Percentiles rank a stretch among this genome's conserved stretches.
These are phyloP conservation scores for Heliconius congener DNA, from an alignment of 1,140 invertebrate species.

Conservation along the genomic window DNA sequence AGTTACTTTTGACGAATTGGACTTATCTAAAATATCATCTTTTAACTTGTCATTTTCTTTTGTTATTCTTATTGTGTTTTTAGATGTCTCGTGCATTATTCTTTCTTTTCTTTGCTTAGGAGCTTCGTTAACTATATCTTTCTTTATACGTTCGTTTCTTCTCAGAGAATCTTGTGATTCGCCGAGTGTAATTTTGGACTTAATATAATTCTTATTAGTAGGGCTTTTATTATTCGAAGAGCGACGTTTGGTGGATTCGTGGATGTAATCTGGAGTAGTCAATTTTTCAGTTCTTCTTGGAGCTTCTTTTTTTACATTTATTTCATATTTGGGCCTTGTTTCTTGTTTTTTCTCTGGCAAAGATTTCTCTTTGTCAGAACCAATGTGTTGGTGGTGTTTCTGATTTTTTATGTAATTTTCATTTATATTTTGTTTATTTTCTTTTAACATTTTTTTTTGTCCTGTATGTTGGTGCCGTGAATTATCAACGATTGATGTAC, in stretches of 20 bases:
- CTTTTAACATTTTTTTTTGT: conserved; percentile 14
- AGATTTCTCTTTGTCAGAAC: neutral
- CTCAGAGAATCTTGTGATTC: neutral
- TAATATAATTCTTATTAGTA: conserved; percentile 8
- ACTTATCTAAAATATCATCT: neutral
- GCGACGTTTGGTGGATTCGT: conserved; percentile 4
- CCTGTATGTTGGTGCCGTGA: neutral
- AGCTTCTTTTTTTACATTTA: conserved; percentile 16
- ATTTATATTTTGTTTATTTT: conserved; percentile 20
- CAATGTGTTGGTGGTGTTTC: neutral
- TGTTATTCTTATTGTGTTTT: conserved; percentile 11
- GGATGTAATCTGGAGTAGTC: conserved; percentile 34
- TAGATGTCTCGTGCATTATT: conserved; percentile 1
- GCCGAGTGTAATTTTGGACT: neutral
- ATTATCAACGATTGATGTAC: neutral
- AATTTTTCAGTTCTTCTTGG: conserved; percentile 42
- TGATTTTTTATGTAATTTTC: neutral
- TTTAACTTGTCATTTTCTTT: conserved; percentile 21
- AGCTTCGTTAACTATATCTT: neutral
- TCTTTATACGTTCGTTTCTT: conserved; percentile 13
- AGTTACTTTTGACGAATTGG: neutral
- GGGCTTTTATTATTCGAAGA: conserved; percentile 18
- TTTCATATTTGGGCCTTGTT: conserved; percentile 1
- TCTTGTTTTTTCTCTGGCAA: conserved; percentile 15
- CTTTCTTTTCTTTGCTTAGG: conserved; percentile 1